phyloP scores from a whole-genome alignment of 2,797 vertebrate species.

The Lithobates pipiens region DNA sequence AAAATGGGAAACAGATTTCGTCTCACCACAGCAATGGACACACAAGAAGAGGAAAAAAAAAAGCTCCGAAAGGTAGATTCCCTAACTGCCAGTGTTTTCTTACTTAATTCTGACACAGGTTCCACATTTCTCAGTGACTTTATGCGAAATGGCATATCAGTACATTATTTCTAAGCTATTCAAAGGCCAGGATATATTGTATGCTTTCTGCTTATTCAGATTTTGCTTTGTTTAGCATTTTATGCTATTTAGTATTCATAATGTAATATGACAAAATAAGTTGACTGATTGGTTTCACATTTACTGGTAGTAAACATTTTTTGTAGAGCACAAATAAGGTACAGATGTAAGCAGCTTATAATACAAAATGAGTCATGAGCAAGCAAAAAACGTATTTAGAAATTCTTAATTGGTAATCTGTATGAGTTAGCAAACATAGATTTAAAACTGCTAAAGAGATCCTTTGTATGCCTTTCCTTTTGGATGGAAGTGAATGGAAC shows the following conservation, averaged over 20 bases:
- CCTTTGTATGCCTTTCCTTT: not conserved
- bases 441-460: not conserved
- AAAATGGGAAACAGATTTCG: conserved; percentile 57
- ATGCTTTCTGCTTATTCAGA: not conserved
- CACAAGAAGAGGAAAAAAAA: conserved; percentile 47
- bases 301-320: not conserved
- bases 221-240: not conserved
- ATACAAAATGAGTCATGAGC: not conserved
- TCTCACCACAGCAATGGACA: conserved; percentile 51
- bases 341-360: not conserved
- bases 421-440: not conserved
- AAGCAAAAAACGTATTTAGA: not conserved
- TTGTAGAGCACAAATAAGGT: conserved; percentile 3
- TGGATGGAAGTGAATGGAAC: not conserved
- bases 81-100: not conserved
- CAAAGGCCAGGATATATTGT: not conserved
- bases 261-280: not conserved
- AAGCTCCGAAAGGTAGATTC: conserved; percentile 32
- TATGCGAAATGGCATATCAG: conserved; percentile 3
- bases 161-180: not conserved
- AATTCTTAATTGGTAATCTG: not conserved
- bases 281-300: not conserved
- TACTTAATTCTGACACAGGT: not conserved
- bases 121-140: not conserved
- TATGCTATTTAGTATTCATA: not conserved